phyloP scores from a whole-genome alignment of 2,888 invertebrate genomes.

The Andrena chrysosceles region DNA sequence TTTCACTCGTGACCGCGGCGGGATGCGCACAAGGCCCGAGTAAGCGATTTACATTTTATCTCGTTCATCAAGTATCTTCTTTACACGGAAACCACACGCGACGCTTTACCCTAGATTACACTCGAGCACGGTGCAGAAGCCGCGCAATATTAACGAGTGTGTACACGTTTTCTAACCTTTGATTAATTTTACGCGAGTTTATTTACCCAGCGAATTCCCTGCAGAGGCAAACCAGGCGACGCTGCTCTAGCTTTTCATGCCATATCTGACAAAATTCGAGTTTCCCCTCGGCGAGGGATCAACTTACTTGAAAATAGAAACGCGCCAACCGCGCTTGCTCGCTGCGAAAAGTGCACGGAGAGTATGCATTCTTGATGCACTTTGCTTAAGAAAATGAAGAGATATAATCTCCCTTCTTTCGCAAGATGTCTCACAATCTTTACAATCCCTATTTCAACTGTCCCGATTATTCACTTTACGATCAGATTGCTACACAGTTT shows the following conservation, averaged over 20 bases:
- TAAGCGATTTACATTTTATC: no score
- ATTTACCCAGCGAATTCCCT: conserved; percentile 26
- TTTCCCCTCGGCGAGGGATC: neutral
- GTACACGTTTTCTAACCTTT: conserved; percentile 24
- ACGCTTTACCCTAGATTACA: conserved; percentile 2
- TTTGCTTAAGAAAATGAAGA: neutral
- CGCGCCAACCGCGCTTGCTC: neutral
- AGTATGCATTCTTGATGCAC: neutral
- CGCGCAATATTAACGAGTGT: conserved; percentile 21
- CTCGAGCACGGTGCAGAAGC: neutral
- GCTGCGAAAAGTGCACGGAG: neutral
- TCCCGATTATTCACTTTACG: no score
- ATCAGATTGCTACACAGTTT: no score
- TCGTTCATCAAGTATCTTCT: neutral
- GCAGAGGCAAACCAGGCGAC: neutral
- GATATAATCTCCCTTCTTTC: no score
- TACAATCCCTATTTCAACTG: no score
- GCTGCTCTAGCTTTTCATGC: neutral
- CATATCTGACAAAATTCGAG: conserved; percentile 1
- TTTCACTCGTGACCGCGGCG: no score
- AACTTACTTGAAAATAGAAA: neutral
- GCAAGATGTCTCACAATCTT: no score
- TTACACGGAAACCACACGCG: neutral
- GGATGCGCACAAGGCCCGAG: no score
- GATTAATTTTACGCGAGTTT: conserved; percentile 22